phyloP scores from a whole-genome alignment of 2,888 invertebrate genomes.

The Ophraella communa region DNA sequence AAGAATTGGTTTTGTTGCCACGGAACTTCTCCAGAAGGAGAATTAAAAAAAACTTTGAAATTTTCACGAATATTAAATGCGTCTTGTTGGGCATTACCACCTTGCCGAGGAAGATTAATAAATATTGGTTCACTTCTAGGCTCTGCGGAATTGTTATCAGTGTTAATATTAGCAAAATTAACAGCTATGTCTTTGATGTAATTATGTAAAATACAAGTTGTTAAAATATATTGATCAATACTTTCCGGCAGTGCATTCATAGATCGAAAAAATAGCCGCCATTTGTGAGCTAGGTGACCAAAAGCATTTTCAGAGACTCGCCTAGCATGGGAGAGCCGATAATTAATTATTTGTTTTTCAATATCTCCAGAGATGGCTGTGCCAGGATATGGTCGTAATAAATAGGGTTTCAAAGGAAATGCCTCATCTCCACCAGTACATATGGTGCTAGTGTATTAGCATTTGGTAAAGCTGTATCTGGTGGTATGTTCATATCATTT shows the following conservation, averaged over 20 bases:
- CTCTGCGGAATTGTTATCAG: no score
- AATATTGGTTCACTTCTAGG: no score
- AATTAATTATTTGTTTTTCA: neutral
- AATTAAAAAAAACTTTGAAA: no score
- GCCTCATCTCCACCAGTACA: neutral
- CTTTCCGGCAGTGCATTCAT: slow-evolving; percentile 3
- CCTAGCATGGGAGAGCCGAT: neutral
- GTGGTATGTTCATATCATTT: neutral
- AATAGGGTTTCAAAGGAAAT: neutral
- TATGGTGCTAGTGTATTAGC: neutral
- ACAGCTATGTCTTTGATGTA: neutral
- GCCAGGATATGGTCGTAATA: neutral
- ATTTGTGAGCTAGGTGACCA: neutral
- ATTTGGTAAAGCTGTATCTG: no score
- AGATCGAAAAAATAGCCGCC: neutral
- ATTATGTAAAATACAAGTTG: slow-evolving; percentile 11
- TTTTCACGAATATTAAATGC: no score
- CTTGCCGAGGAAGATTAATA: no score
- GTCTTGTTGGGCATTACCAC: no score
- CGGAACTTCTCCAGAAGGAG: no score
- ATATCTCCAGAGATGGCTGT: neutral
- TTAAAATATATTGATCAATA: neutral
- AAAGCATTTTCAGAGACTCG: slow-evolving; percentile 1
- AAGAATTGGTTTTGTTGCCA: no score
- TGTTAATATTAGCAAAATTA: no score